Base-by-base conservation (phyloP, 2,888 invertebrate genomes). In the Ectemnius continuus region DNA sequence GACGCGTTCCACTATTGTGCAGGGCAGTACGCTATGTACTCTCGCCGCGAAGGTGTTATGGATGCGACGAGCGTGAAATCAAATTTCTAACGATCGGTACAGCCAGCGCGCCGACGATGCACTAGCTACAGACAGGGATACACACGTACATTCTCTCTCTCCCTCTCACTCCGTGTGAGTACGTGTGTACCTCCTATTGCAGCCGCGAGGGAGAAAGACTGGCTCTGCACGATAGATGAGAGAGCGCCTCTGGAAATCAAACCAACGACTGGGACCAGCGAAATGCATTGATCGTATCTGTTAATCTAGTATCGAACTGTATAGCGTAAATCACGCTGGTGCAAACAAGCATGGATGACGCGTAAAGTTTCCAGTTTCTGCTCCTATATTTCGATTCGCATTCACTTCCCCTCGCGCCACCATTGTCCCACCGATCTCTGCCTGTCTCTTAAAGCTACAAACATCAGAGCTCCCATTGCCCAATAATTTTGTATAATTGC, bases 81-180 rank as follows among this genome's bases (percentile, higher is more conserved):
- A 88, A 87, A 87, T 87, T 86, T 87, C 86, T 87, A 87, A 87
- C 87, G 85, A 87, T 86, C 83, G 81, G 73, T 79, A 81, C 76
- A 83, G 84, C 74, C 75, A 67, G 26, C 36, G 36, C 36, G 36
- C 36, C 36, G 36, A 11, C 36, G 36, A 36, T 36, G 36, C 36
- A 36, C 36, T 36, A 36, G 0, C 6, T 6, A 6, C 36, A 36
- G 36, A n/a, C n/a, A n/a, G 11, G 36, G n/a, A n/a, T n/a, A 36
- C 23, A 23, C 23, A 23, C 6, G 6, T 36, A 36, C 1, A 23
- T 23, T 23, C 36, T 36, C 36, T 52, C 52, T 13, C n/a, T 4
- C 1, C 2, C 3, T 23, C 36, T 36, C 36, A n/a, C 52, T 13
- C n/a, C n/a, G 16, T 1, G 52, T 16, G 62, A 60, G 71, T 64